These are phyloP conservation scores for Leptinotarsa lineolata DNA, from an alignment of 1,140 invertebrate genomes.

Conservation along the genomic window DNA sequence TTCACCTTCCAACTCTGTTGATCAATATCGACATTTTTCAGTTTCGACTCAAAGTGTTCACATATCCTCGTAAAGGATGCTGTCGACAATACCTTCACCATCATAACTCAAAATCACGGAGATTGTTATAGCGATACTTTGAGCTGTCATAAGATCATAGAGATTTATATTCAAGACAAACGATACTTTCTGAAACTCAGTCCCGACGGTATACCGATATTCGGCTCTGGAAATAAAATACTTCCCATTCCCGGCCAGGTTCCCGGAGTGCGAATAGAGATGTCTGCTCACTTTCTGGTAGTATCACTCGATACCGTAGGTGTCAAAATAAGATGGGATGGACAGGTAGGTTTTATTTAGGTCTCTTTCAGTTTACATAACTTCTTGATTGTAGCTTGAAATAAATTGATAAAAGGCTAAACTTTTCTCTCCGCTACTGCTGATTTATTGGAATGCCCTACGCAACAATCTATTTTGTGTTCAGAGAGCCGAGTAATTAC, in stretches of 20 bases:
- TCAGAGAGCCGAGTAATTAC: too few relatives aligned
- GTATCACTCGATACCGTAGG: slow-evolving; percentile 70
- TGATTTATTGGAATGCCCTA: too few relatives aligned
- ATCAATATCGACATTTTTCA: slow-evolving; percentile 37
- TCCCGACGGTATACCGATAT: slow-evolving; percentile 60
- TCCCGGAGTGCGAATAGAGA: slow-evolving; percentile 70
- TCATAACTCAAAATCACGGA: slow-evolving; percentile 64
- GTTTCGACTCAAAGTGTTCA: slow-evolving; percentile 66
- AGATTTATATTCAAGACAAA: slow-evolving; percentile 71
- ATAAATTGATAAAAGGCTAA: too few relatives aligned
- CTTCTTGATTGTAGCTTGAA: too few relatives aligned
- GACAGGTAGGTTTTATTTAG: slow-evolving; percentile 39
- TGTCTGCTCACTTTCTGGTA: slow-evolving; percentile 69
- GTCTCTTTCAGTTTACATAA: neutral
- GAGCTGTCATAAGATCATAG: slow-evolving; percentile 63
- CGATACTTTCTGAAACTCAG: slow-evolving; percentile 64
- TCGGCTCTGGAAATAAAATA: slow-evolving; percentile 61
- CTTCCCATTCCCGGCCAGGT: slow-evolving; percentile 71
- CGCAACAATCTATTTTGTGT: too few relatives aligned
- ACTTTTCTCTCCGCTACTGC: too few relatives aligned
- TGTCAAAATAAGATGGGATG: slow-evolving; percentile 77
- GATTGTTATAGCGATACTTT: slow-evolving; percentile 51
- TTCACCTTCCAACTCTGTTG: too few relatives aligned
- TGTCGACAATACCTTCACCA: slow-evolving; percentile 67
- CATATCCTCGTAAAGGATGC: slow-evolving; percentile 70